phyloP scores from a whole-genome alignment of 2,113 vertebrate species.

The Mohoua ochrocephala region DNA sequence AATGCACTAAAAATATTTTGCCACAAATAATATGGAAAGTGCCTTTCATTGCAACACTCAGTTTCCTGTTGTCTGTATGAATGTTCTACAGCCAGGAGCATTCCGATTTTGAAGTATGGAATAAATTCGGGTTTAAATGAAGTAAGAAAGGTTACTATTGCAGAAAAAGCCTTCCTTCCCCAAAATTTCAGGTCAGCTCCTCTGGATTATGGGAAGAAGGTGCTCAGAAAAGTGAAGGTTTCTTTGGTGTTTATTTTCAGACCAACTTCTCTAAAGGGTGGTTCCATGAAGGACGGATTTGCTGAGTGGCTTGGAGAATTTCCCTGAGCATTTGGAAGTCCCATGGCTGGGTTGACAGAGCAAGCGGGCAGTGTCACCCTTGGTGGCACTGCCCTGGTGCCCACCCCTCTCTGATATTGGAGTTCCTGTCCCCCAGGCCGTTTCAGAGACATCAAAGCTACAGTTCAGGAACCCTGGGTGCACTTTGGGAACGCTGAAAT shows the following conservation, averaged over 20 bases:
- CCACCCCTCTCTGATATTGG: background rate
- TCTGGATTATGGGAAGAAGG: background rate
- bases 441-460: background rate
- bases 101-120: background rate
- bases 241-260: background rate
- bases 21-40: background rate
- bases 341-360: background rate
- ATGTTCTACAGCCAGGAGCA: background rate
- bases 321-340: background rate
- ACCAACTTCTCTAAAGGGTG: background rate
- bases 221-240: background rate
- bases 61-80: background rate
- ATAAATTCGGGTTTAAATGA: background rate
- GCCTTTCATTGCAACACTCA: background rate
- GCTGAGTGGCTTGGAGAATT: background rate
- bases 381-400: background rate
- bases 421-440: background rate
- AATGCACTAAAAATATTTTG: background rate
- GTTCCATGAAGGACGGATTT: background rate
- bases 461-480: background rate
- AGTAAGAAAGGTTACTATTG: background rate
- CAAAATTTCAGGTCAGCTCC: background rate
- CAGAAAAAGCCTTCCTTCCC: background rate
- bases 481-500: background rate
- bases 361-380: background rate